These are phyloP conservation scores for Calameuta idolon DNA, from an alignment of 2,888 invertebrate species.

Conservation along the genomic window DNA sequence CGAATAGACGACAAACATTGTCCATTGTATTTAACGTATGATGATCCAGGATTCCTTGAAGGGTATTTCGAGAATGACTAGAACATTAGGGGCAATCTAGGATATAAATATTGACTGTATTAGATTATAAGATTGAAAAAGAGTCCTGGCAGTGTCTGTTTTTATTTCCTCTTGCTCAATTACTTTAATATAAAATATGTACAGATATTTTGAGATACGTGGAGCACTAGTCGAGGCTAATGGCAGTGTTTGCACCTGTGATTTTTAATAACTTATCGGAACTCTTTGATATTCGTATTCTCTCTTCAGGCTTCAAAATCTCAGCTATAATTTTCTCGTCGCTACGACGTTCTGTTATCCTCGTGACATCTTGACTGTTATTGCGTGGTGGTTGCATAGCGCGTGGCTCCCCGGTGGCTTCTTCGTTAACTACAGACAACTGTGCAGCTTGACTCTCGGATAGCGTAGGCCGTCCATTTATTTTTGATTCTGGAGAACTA, in stretches of 20 bases:
- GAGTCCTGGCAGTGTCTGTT: constrained; percentile 34
- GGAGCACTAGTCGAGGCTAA: constrained; percentile 63
- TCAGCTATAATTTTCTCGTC: constrained; percentile 65
- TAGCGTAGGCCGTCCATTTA: constrained; percentile 57
- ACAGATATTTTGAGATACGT: constrained; percentile 51
- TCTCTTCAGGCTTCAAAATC: constrained; percentile 62
- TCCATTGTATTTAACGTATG: neutral
- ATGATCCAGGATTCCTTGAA: neutral
- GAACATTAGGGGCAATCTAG: neutral
- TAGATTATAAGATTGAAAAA: neutral
- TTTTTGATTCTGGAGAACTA: constrained; percentile 48
- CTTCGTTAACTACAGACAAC: constrained; percentile 47
- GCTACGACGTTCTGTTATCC: constrained; percentile 48
- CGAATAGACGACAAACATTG: neutral
- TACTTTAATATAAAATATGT: constrained; percentile 63
- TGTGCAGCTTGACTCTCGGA: constrained; percentile 43
- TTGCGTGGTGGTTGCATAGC: constrained; percentile 34
- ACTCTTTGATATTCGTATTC: constrained; percentile 51
- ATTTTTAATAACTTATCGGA: constrained; percentile 59
- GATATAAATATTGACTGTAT: neutral
- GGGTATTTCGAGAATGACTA: neutral
- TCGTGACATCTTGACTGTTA: constrained; percentile 29
- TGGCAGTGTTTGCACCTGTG: constrained; percentile 62
- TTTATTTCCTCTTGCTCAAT: constrained; percentile 40
- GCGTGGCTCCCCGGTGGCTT: constrained; percentile 38